phyloP scores from a whole-genome alignment of 1,140 invertebrate genomes.

The Ips typographus region DNA sequence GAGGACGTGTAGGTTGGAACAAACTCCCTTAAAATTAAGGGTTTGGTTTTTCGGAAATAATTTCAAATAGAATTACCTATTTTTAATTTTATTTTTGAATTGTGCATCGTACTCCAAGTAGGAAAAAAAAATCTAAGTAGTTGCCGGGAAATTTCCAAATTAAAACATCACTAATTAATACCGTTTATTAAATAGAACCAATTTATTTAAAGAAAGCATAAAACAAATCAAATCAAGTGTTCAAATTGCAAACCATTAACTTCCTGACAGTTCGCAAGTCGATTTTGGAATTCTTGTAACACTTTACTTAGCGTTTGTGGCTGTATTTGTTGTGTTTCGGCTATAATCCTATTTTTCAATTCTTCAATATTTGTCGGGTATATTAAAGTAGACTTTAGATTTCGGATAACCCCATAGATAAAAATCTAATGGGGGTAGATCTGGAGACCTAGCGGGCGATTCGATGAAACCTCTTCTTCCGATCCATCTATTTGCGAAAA shows the following conservation, averaged over 20 bases:
- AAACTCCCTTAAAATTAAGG: no score
- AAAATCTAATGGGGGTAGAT: constrained; percentile 52
- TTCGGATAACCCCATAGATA: constrained; percentile 44
- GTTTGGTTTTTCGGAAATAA: no score
- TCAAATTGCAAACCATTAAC: neutral
- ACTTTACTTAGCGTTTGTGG: neutral
- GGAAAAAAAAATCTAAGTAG: no score
- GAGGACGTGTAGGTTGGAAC: no score
- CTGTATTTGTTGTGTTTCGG: neutral
- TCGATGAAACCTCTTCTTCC: constrained; percentile 48
- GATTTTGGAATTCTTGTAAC: neutral
- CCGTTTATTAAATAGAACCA: no score
- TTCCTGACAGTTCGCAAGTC: neutral
- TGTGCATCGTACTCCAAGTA: no score
- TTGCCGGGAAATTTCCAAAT: no score
- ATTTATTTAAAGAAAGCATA: no score
- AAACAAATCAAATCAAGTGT: neutral
- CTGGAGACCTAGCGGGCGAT: constrained; percentile 52
- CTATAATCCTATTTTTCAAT: neutral
- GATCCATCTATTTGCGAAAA: constrained; percentile 51
- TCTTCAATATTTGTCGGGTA: neutral
- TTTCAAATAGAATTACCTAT: no score
- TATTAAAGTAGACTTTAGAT: neutral
- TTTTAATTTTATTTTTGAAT: no score
- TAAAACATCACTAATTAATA: no score